Conservation (phyloP, 2,888 invertebrate genomes). For the Spodoptera picta region DNA sequence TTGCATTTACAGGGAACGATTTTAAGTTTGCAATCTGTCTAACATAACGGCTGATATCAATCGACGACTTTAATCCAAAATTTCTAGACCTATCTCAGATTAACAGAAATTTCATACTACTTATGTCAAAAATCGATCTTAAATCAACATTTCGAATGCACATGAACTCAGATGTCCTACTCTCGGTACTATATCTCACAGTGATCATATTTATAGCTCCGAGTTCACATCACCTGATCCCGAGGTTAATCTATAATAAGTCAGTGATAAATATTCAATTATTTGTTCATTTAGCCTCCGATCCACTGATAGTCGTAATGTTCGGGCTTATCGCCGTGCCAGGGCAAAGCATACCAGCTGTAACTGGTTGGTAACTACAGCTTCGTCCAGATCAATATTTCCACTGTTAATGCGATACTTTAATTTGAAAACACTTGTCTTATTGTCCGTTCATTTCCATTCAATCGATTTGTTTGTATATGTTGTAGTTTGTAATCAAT, state of each 20-base stretch:
- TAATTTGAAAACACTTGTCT: not conserved
- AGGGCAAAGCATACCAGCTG: slow-evolving; percentile 7
- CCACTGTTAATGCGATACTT: slow-evolving; percentile 7
- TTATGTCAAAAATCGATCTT: no score
- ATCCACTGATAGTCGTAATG: slow-evolving; percentile 19
- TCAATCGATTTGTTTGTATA: no score
- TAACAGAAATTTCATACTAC: no score
- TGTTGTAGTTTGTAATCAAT: no score
- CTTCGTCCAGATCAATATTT: not conserved
- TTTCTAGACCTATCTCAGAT: no score
- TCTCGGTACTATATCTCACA: not conserved
- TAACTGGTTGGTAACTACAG: slow-evolving; percentile 1
- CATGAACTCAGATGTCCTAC: no score
- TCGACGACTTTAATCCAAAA: no score
- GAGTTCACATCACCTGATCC: slow-evolving; percentile 29
- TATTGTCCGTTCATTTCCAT: not conserved
- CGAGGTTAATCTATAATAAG: slow-evolving; percentile 46
- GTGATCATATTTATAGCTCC: slow-evolving; percentile 36
- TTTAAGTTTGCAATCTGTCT: no score
- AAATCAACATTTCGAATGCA: no score
- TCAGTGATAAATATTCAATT: slow-evolving; percentile 52
- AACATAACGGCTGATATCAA: no score
- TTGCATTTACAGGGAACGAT: no score
- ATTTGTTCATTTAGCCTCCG: slow-evolving; percentile 34
- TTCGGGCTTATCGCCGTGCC: slow-evolving; percentile 18